Conservation (phyloP, 2,888 invertebrate genomes). For the Limnephilus marmoratus region DNA sequence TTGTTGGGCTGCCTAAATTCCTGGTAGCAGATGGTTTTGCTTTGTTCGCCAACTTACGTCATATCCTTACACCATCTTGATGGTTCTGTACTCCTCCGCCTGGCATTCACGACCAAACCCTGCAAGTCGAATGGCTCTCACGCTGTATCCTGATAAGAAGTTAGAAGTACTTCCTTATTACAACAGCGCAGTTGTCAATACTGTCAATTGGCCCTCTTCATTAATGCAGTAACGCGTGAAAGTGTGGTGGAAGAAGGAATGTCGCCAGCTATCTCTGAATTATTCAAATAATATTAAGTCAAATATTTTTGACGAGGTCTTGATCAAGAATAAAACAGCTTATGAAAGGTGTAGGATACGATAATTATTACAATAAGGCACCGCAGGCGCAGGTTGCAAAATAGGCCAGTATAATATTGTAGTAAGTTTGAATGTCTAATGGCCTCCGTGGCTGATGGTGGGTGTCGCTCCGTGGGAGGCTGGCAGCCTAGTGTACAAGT, state of each 20-base stretch:
- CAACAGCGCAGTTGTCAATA: neutral
- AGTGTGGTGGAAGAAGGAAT: neutral
- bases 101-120: neutral
- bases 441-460: neutral
- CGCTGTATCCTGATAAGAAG: neutral
- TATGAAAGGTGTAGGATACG: neutral
- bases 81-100: neutral
- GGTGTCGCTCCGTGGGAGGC: neutral
- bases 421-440: neutral
- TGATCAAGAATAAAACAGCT: neutral
- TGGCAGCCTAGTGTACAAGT: neutral
- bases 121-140: neutral
- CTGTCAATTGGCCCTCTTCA: neutral
- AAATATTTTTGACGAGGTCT: neutral
- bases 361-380: neutral
- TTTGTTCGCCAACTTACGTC: neutral
- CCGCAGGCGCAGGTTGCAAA: neutral
- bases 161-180: neutral
- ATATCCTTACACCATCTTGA: neutral
- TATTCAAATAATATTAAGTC: neutral
- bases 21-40: neutral
- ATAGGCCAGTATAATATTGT: neutral
- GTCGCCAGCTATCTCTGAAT: neutral
- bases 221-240: neutral
- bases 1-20: neutral